These are phyloP conservation scores for Chiroxiphia lanceolata DNA, from an alignment of 2,797 vertebrate species.

Conservation along the genomic window DNA sequence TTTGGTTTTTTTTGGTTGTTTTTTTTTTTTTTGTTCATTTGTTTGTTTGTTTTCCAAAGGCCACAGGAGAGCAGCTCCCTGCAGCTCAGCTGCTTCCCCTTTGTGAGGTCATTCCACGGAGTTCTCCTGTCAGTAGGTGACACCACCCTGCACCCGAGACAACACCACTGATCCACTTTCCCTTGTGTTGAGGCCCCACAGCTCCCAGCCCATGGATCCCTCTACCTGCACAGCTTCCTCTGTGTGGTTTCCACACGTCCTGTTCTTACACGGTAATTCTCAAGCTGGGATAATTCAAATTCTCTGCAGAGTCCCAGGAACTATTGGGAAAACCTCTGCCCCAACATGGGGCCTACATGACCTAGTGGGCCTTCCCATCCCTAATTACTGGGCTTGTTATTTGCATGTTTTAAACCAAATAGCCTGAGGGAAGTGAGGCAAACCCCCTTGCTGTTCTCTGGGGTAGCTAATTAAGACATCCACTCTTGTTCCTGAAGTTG, in stretches of 20 bases:
- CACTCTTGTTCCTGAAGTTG: neutral
- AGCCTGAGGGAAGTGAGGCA: neutral
- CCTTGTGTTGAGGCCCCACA: neutral
- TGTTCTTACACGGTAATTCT: neutral
- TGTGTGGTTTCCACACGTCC: neutral
- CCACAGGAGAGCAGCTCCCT: neutral
- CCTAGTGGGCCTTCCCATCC: neutral
- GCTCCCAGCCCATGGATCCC: neutral
- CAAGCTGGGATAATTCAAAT: neutral
- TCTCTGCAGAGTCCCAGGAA: neutral
- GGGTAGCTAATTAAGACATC: neutral
- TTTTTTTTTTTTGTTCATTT: too few relatives aligned
- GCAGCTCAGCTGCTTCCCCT: neutral
- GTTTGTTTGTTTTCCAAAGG: neutral
- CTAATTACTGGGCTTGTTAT: neutral
- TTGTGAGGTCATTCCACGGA: neutral
- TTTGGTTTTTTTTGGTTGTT: too few relatives aligned
- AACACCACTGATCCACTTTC: too few relatives aligned
- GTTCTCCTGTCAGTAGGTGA: neutral
- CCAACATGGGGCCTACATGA: neutral
- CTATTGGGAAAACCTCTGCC: neutral
- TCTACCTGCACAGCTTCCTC: neutral
- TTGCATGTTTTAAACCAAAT: neutral
- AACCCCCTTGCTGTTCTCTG: neutral
- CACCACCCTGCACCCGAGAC: too few relatives aligned